Evolutionary conservation across 2,797 vertebrate species (phyloP).

Genomic region (Coregonus suidteri): DNA sequence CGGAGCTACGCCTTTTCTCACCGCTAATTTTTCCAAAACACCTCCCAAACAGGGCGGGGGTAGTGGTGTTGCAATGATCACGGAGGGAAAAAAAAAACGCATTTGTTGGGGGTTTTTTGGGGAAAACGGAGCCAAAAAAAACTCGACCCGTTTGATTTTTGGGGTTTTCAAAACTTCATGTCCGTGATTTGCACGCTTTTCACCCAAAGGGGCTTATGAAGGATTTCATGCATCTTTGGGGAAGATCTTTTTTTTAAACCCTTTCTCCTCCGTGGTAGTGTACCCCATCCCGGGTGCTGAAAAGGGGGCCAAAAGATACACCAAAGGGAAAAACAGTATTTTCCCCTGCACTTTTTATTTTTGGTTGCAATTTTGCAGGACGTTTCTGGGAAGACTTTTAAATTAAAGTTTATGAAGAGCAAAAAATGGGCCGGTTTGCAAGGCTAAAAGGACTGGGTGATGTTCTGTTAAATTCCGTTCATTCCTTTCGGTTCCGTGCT

Average conservation of each 20-base stretch:
- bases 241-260: conserved; percentile 13
- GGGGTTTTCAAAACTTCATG: too few species aligned
- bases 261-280: conserved; percentile 50
- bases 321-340: conserved; percentile 49
- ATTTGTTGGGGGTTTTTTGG: too few species aligned
- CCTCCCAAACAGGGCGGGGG: too few species aligned
- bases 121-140: too few species aligned
- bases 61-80: too few species aligned
- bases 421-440: conserved; percentile 90
- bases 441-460: conserved; percentile 88
- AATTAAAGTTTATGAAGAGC: conserved; percentile 96
- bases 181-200: too few species aligned
- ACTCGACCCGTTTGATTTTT: too few species aligned
- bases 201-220: too few species aligned
- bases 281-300: conserved; percentile 40
- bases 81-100: too few species aligned
- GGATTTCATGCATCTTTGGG: too few species aligned
- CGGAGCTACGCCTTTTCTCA: conserved; percentile 67
- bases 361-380: conserved; percentile 53
- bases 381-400: conserved; percentile 83
- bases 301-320: conserved; percentile 57
- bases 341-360: conserved; percentile 61
- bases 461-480: too few species aligned
- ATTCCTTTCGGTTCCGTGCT: conserved; percentile 89
- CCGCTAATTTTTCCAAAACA: too few species aligned